Evolutionary conservation across 2,797 vertebrate genomes (phyloP), one percentile per base, ranked within the genome.

Genomic region (Oreonectes daqikongensis): DNA sequence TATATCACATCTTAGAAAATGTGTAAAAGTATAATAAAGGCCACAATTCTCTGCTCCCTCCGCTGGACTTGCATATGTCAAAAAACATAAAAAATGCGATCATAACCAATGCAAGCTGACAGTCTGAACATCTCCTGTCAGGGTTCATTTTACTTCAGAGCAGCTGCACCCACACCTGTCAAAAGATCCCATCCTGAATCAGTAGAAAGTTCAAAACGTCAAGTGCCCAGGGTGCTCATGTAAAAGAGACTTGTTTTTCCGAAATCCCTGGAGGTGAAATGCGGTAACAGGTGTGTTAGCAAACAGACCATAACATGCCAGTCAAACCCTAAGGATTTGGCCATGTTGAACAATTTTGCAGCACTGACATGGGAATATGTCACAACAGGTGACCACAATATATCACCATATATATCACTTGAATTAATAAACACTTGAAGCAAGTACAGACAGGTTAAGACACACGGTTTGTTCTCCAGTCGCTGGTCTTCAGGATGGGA

Each of bases 401-500:
- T 22, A 24, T 55, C 17, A 20, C 22, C 44, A 8, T 1, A 46
- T 32, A 60, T 63, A 28, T 70, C 53, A 42, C 1, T 32, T 22
- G 14, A 48, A 40, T 26, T 14, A 60, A 60, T 35, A 60, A 59
- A 59, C 24, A 32, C 15, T 18, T 30, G 26, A 9, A 59, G 14
- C 26, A 28, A 15, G 8, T 11, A 11, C 15, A 18, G 7, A 17
- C 15, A 69, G 30, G 42, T 40, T 38, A 35, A 9, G 15, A 77
- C 38, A 66, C 5, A 15, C 5, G 42, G 53, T 55, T 53, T 17
- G 42, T 20, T 53, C 60, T 63, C 50, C 18, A 14, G 38, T 44
- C 46, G 74, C 10, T 18, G 50, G 70, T 61, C 60, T 64, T 77
- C 61, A 77, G 84, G 82, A 86, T 83, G 69, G 75, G 70, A 77